Evolutionary conservation across 1,140 invertebrate genomes (phyloP).

Genomic region (Drosophila funebris): DNA sequence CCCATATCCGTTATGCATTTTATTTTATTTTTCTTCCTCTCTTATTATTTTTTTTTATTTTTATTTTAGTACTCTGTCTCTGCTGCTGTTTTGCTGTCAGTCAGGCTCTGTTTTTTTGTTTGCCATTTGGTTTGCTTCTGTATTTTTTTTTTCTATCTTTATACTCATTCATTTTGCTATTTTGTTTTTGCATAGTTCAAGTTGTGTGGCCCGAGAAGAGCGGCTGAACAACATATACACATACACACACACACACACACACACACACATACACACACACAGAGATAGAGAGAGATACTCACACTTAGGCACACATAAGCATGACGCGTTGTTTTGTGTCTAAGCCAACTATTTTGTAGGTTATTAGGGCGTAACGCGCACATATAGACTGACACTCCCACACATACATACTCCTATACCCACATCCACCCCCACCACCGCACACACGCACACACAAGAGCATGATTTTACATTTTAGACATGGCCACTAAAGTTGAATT

Average conservation of each 20-base stretch:
- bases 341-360: constrained; percentile 78
- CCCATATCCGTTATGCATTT: background rate
- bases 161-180: constrained; percentile 66
- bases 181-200: constrained; percentile 74
- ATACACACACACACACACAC: constrained; percentile 4
- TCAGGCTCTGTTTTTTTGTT: constrained; percentile 33
- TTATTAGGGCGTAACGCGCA: constrained; percentile 76
- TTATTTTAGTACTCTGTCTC: constrained; percentile 6
- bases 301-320: constrained; percentile 13
- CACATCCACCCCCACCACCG: constrained; percentile 36
- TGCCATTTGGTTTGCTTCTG: constrained; percentile 8
- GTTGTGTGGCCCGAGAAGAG: constrained; percentile 51
- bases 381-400: constrained; percentile 46
- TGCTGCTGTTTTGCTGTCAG: constrained; percentile 22
- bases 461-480: constrained; percentile 63
- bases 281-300: background rate
- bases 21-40: background rate
- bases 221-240: background rate
- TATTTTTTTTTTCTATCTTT: constrained; percentile 16
- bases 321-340: constrained; percentile 60
- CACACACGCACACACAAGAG: constrained; percentile 31
- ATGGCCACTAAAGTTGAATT: constrained; percentile 38
- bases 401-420: constrained; percentile 22
- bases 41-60: background rate
- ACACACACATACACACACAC: background rate